These are phyloP conservation scores for Girardinichthys multiradiatus DNA, from an alignment of 2,113 vertebrate species.

Conservation along the genomic window DNA sequence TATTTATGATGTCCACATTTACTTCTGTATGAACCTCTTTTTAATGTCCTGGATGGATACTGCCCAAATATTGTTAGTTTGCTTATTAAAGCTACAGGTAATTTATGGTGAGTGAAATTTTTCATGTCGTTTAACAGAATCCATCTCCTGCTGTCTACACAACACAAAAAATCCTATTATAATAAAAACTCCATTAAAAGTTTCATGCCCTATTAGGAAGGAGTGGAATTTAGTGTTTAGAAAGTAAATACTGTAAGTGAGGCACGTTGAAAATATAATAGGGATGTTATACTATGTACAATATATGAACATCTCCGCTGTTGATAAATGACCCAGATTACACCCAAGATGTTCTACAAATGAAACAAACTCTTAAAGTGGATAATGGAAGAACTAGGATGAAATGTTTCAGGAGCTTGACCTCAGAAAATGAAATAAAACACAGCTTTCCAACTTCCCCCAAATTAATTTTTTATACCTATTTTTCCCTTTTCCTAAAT, in stretches of 20 bases:
- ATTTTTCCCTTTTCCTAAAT: background rate
- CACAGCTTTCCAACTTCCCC: background rate
- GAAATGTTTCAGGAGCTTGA: background rate
- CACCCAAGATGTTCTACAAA: background rate
- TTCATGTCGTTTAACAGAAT: slow-evolving; percentile 27
- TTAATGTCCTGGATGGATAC: slow-evolving; percentile 25
- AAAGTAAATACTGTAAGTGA: slow-evolving; percentile 34
- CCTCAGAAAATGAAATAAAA: background rate
- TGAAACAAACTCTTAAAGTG: background rate
- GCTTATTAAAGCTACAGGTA: slow-evolving; percentile 29
- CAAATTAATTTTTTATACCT: background rate
- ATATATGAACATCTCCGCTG: background rate
- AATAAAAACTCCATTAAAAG: background rate
- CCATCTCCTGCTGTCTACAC: slow-evolving; percentile 23
- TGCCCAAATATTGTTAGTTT: slow-evolving; percentile 22
- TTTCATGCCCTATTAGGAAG: slow-evolving; percentile 18
- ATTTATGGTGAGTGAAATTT: slow-evolving; percentile 32
- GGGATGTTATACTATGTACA: background rate
- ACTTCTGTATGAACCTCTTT: slow-evolving; percentile 23
- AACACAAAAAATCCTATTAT: background rate
- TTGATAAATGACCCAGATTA: background rate
- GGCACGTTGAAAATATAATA: background rate
- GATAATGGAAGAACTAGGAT: background rate
- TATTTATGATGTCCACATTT: slow-evolving; percentile 22
- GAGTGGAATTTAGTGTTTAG: slow-evolving; percentile 16